A percentile compares a stretch with the other conserved stretches of the same genome.
Conservation (phyloP, 2,113 vertebrate genomes). For the Pelvicachromis taeniatus region DNA sequence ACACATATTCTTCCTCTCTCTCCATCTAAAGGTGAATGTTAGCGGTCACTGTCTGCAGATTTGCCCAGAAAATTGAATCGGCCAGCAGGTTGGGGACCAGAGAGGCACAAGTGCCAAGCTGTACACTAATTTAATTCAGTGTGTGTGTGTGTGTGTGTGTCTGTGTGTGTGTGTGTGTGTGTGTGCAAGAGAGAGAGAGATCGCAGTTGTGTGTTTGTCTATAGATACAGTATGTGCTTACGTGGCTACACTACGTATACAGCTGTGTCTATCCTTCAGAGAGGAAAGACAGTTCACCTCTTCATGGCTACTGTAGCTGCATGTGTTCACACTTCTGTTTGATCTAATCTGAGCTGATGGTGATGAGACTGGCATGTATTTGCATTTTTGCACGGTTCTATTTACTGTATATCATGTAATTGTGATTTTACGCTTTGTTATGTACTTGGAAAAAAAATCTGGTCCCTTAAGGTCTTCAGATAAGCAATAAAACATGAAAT, state of each 20-base stretch:
- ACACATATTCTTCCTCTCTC: background rate
- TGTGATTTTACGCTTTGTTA: background rate
- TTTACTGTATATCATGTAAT: background rate
- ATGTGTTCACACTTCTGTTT: background rate
- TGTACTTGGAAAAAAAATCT: background rate
- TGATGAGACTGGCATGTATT: background rate
- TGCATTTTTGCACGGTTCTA: background rate
- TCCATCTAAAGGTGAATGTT: constrained; percentile 58
- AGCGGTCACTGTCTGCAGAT: constrained; percentile 62
- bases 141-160: constrained; percentile 34
- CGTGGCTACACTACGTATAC: constrained; percentile 1
- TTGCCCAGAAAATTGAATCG: constrained; percentile 68
- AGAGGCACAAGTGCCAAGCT: constrained; percentile 49
- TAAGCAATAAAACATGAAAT: background rate
- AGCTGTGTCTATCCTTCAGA: background rate
- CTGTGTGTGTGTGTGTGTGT: background rate
- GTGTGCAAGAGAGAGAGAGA: background rate
- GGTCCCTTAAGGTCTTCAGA: background rate
- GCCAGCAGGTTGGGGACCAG: constrained; percentile 60
- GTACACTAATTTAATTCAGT: constrained; percentile 57
- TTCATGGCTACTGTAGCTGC: background rate
- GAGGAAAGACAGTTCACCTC: background rate
- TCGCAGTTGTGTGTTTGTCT: background rate
- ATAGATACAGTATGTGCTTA: background rate
- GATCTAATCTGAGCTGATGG: background rate